phyloP scores from a whole-genome alignment of 2,113 vertebrate genomes.

The Tetrax tetrax region DNA sequence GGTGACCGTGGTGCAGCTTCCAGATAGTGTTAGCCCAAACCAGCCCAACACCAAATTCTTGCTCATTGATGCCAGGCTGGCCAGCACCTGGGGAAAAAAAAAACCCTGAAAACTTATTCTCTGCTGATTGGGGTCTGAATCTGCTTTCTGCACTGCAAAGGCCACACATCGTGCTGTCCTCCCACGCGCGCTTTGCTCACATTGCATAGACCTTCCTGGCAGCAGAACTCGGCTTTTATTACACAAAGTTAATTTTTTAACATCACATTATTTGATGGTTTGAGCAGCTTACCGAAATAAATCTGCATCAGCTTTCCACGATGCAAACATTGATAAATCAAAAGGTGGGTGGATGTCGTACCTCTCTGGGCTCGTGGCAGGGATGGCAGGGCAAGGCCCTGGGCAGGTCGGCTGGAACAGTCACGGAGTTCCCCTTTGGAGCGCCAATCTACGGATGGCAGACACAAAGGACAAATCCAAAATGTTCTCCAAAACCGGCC shows the following conservation, averaged over 20 bases:
- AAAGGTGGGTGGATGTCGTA: background rate
- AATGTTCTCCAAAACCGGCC: background rate
- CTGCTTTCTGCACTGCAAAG: background rate
- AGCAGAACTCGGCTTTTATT: background rate
- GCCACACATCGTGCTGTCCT: background rate
- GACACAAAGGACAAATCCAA: background rate
- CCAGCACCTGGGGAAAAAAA: background rate
- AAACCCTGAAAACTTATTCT: background rate
- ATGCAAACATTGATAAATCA: background rate
- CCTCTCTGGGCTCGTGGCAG: background rate
- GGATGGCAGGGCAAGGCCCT: background rate
- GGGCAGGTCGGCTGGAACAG: fast-evolving
- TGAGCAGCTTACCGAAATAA: background rate
- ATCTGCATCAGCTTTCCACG: background rate
- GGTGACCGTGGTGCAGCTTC: fast-evolving
- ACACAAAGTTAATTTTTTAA: background rate
- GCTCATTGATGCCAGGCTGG: fast-evolving
- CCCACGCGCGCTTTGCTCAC: fast-evolving
- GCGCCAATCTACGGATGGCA: fast-evolving
- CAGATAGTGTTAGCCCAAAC: background rate
- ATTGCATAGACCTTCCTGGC: fast-evolving
- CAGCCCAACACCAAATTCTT: fast-evolving
- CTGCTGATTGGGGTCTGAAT: background rate
- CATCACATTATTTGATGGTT: background rate
- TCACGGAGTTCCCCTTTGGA: background rate